Evolutionary conservation across 92 coral and sea anemone genomes (phyloP), one percentile per base, ranked within the genome.

Genomic region (Zoanthus solanderi): DNA sequence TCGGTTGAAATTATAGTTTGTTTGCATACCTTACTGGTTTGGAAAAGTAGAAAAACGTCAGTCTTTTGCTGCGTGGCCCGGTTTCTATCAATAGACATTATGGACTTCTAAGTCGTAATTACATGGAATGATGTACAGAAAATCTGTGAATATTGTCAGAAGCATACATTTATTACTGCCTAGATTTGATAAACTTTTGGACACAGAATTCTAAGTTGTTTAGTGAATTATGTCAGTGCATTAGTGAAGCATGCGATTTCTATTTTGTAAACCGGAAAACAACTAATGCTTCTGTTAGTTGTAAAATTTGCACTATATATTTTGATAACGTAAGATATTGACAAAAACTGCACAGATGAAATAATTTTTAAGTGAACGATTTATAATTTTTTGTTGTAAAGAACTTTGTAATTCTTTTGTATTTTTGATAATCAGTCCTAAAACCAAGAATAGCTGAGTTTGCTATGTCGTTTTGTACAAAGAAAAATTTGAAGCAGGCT

Each of bases 91-190:
- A 29, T 9, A 48, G n/a, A 16, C 12, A 48, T 52, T 15, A 54
- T 48, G 28, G 57, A 28, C 42, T 7, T 48, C 80, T 9, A 52
- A 29, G 23, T 75, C 16, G 32, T 8, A 76, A 12, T 50, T 76
- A 29, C 65, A n/a, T 14, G 81, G 29, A 74, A 12, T 77, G 82
- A 77, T 77, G 82, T 77, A 77, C 67, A 77, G 82, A 54, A 54
- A 53, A 77, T 18, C 3, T 77, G 82, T 77, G 65, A 52, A 77
- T 77, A 77, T 32, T 18, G 31, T 57, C 17, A 29, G 47, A 77
- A 28, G 29, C 10, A 31, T 54, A 53, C 31, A 46, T 77, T 77
- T 52, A 29, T 53, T 30, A 76, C 9, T 76, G 65, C 18, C 52
- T 76, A 15, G 29, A 74, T 0, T 18, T 75, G 53, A 16, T 18